Conservation (phyloP, 2,113 vertebrate species). For the rabbit (Oryctolagus cuniculus) region mOryCun1.1 NC_091436.1:79099001-79099500, state of each 20-base stretch:
- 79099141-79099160: background rate
- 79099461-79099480: slow-evolving; percentile 62
- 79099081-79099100: background rate
- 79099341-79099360: background rate
- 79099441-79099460: slow-evolving; percentile 23
- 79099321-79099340: background rate
- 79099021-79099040: background rate
- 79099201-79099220: slow-evolving; percentile 1
- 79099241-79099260: background rate
- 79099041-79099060: background rate
- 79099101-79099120: too few relatives aligned
- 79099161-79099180: background rate
- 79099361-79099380: background rate
- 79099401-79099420: background rate
- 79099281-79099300: slow-evolving; percentile 19
- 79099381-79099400: background rate
- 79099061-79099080: background rate
- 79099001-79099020: background rate
- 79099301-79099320: background rate
- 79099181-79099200: background rate
- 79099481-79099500: background rate
- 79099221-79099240: background rate
- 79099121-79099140: background rate
- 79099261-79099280: background rate
- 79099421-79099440: background rate